These are phyloP conservation scores for Scaptomyza parva DNA, from an alignment of 2,888 invertebrate species.

Conservation along the genomic window DNA sequence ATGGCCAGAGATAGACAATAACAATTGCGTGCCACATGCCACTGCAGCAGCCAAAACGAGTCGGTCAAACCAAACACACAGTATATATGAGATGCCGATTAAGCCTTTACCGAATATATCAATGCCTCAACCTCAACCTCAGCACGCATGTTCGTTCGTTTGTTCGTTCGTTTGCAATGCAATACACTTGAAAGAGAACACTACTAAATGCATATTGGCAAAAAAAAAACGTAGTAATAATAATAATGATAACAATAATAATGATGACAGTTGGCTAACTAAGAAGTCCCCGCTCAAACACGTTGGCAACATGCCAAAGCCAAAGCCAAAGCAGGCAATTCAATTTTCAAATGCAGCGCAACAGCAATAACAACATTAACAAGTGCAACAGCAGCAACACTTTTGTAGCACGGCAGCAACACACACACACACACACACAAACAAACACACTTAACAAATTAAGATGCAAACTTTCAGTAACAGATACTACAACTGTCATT, in stretches of 20 bases:
- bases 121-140: conserved; percentile 37
- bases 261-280: conserved; percentile 79
- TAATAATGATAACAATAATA: conserved; percentile 44
- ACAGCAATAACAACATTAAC: conserved; percentile 18
- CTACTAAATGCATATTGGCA: conserved; percentile 75
- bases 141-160: conserved; percentile 73
- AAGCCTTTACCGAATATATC: conserved; percentile 58
- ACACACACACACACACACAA: too few relatives aligned
- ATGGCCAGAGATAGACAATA: conserved; percentile 45
- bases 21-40: conserved; percentile 78
- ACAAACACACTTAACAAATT: conserved; percentile 72
- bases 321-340: conserved; percentile 34
- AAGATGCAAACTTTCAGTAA: conserved; percentile 54
- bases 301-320: conserved; percentile 38
- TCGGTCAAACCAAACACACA: conserved; percentile 19
- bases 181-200: conserved; percentile 54
- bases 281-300: conserved; percentile 64
- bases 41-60: conserved; percentile 51
- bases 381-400: conserved; percentile 15
- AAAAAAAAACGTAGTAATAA: conserved; percentile 37
- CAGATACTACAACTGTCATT: conserved; percentile 32
- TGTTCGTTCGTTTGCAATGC: too few relatives aligned
- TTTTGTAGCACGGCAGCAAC: too few relatives aligned
- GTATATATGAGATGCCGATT: conserved; percentile 71
- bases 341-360: conserved; percentile 28